These are phyloP conservation scores for Drosophila rufa DNA, from an alignment of 1,140 invertebrate species.

Conservation along the genomic window DNA sequence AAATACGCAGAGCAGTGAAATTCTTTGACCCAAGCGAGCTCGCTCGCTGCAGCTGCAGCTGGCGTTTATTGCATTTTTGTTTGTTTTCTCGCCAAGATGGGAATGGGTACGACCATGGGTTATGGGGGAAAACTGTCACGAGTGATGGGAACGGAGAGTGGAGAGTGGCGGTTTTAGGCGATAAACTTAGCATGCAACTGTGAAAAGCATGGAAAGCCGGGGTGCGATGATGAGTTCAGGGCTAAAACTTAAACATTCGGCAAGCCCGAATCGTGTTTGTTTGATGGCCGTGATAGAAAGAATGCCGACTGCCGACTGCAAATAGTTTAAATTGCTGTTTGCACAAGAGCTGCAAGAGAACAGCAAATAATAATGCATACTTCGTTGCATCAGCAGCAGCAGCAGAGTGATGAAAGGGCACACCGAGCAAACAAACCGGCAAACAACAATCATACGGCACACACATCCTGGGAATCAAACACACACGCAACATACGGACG, in stretches of 20 bases:
- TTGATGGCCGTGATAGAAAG: slow-evolving; percentile 41
- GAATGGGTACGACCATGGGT: not conserved
- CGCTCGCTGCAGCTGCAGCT: slow-evolving; percentile 36
- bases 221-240: slow-evolving; percentile 3
- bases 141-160: not conserved
- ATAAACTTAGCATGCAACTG: slow-evolving; percentile 68
- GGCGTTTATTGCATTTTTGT: slow-evolving; percentile 80
- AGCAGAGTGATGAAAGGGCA: slow-evolving; percentile 35
- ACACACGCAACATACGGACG: slow-evolving; percentile 19
- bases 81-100: slow-evolving; percentile 53
- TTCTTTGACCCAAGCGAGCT: slow-evolving; percentile 57
- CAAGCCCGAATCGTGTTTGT: slow-evolving; percentile 43
- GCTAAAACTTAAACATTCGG: slow-evolving; percentile 34
- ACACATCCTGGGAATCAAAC: slow-evolving; percentile 22
- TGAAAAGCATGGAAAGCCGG: slow-evolving; percentile 42
- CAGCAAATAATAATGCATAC: slow-evolving; percentile 46
- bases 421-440: slow-evolving; percentile 29
- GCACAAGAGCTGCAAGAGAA: slow-evolving; percentile 47
- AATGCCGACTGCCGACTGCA: slow-evolving; percentile 60
- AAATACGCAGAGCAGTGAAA: slow-evolving; percentile 70
- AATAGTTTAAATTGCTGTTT: slow-evolving; percentile 66
- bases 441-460: slow-evolving; percentile 49
- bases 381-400: slow-evolving; percentile 15
- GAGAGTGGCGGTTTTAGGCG: slow-evolving; percentile 22
- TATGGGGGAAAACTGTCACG: slow-evolving; percentile 14